Percentiles rank a stretch among this genome's conserved stretches.
Evolutionary conservation across 2,888 invertebrate species (phyloP).

Genomic region (Cerastis rubricosa): DNA sequence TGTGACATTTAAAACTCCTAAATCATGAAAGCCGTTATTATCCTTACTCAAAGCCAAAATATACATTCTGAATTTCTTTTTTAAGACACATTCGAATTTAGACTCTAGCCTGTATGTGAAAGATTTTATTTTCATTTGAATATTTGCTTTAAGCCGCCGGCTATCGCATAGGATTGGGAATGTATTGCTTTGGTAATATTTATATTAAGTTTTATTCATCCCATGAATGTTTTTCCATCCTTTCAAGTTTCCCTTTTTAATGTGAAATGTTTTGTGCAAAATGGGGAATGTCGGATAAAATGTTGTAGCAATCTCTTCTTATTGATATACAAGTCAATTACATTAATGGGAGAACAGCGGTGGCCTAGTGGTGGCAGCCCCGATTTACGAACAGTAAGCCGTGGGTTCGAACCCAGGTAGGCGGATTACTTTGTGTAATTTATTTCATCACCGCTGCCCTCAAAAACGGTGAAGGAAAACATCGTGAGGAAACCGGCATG

Average conservation of each 20-base stretch:
- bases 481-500: no score
- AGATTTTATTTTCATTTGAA: slow-evolving; percentile 13
- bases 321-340: not conserved
- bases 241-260: slow-evolving; percentile 11
- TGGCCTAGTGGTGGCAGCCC: no score
- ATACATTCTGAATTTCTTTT: slow-evolving; percentile 14
- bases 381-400: no score
- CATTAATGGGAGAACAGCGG: no score
- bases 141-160: not conserved
- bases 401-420: no score
- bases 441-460: no score
- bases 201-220: slow-evolving; percentile 11
- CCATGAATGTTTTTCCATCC: slow-evolving; percentile 29
- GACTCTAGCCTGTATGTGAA: rapidly evolving
- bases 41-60: slow-evolving; percentile 15
- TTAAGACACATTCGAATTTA: not conserved
- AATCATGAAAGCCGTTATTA: slow-evolving; percentile 39
- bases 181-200: slow-evolving; percentile 30
- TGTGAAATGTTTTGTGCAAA: slow-evolving; percentile 6
- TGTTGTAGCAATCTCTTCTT: slow-evolving; percentile 12
- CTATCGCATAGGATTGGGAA: not conserved
- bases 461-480: no score
- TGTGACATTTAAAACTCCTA: slow-evolving; percentile 44
- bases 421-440: no score
- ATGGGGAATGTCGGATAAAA: not conserved